phyloP scores from a whole-genome alignment of 1,140 invertebrate species.

The Solen grandis region DNA sequence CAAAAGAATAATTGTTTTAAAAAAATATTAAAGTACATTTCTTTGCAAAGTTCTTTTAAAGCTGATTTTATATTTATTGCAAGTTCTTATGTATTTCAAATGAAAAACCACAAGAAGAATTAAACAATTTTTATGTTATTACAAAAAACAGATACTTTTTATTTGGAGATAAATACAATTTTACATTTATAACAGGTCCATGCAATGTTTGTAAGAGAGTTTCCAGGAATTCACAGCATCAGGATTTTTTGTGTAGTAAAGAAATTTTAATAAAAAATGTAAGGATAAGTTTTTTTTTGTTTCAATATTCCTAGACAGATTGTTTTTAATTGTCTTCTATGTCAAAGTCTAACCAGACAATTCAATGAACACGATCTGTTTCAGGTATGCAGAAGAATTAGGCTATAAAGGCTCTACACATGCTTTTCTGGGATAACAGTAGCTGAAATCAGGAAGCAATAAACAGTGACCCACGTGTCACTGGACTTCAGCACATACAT shows the following conservation, averaged over 20 bases:
- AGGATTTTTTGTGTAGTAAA: background rate
- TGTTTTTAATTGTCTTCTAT: background rate
- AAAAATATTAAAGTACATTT: background rate
- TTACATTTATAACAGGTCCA: no score
- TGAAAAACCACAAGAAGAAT: no score
- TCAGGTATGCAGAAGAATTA: constrained; percentile 67
- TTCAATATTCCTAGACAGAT: background rate
- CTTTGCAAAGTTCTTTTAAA: background rate
- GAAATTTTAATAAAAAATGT: background rate
- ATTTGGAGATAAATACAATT: no score
- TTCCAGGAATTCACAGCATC: no score
- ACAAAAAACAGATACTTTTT: no score
- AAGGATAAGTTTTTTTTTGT: background rate
- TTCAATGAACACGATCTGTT: constrained; percentile 44
- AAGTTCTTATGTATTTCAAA: no score
- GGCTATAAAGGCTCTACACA: constrained; percentile 64
- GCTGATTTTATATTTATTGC: background rate
- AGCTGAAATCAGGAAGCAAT: no score
- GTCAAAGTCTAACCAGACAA: background rate
- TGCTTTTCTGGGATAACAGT: constrained; percentile 70
- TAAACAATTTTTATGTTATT: no score
- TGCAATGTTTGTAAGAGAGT: no score
- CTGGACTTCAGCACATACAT: no score
- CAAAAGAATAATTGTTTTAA: background rate
- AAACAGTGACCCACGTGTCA: no score